Evolutionary conservation across 1,140 invertebrate genomes (phyloP), one percentile per base, ranked within the genome.

Genomic region (Hirudo medicinalis): DNA sequence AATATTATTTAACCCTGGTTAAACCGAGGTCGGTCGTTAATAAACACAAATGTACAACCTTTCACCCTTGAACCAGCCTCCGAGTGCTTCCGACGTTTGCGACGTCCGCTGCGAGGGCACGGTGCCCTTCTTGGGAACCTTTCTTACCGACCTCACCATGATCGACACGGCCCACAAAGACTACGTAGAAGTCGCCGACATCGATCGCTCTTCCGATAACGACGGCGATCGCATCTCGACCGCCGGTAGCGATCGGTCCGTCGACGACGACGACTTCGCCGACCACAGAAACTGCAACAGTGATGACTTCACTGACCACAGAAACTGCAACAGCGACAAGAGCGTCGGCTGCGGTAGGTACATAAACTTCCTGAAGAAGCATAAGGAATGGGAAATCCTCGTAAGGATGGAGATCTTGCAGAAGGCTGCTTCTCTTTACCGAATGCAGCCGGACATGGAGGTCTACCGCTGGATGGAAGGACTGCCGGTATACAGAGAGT

Each of bases 311-410:
- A 9, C 32, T 6, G 32, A 36, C 32, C 32, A 80, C 78, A 29
- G 81, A 83, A 54, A 78, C 82, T 40, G 89, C 90, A 73, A 49
- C 43, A 17, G 43, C 43, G 43, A 49, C 32, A 36, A 36, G 32
- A 36, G 32, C 43, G 43, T 17, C 15, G 43, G 43, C 43, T 11
- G 43, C 43, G 0, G 43, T 11, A 36, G 27, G 40, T 84, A 99
- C 2, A 96, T 99, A 54, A 99, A 99, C 82, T 98, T 99, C 81
- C 95, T 99, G 80, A 99, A 99, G 82, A 87, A 91, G 73, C 83
- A 94, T 73, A 97, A 97, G 84, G 96, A 99, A 83, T 99, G 99
- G 82, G 96, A 99, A 84, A 91, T 99, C 57, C 84, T 99, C 43
- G 96, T 96, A 0, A 94, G 89, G 80, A 94, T 99, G 66, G 91